These are phyloP conservation scores for Pseudochirops cupreus DNA, from an alignment of 2,797 vertebrate species.

Conservation along the genomic window DNA sequence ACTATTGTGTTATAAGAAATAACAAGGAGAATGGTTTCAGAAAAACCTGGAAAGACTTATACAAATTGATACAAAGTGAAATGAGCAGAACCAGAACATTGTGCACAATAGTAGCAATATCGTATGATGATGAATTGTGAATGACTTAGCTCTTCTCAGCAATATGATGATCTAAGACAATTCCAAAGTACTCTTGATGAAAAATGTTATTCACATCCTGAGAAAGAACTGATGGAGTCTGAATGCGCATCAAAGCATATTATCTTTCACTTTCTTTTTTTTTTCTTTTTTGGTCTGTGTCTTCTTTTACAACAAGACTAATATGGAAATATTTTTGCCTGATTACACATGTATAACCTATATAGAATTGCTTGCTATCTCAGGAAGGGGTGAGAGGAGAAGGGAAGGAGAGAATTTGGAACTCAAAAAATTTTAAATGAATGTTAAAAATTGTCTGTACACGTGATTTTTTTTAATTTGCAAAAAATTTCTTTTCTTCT, in stretches of 20 bases:
- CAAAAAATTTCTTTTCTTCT: neutral
- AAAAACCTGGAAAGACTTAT: neutral
- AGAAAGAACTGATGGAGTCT: too few species aligned
- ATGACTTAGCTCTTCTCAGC: neutral
- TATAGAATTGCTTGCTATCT: neutral
- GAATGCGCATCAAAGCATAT: neutral
- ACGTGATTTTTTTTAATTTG: neutral
- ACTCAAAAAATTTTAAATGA: neutral
- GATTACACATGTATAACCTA: neutral
- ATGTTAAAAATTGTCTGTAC: neutral
- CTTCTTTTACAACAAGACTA: neutral
- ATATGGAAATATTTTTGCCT: neutral
- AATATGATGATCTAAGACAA: neutral
- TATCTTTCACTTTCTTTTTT: neutral
- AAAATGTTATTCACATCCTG: neutral
- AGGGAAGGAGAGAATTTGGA: neutral
- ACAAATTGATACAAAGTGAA: neutral
- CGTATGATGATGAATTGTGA: neutral
- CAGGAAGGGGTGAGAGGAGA: neutral
- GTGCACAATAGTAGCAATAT: neutral
- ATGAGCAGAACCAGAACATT: neutral
- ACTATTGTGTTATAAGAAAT: neutral
- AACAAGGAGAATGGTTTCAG: neutral
- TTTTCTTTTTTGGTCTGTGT: neutral
- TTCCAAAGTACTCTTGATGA: neutral